Conservation (phyloP, 2,888 invertebrate species). For the Malthinus flaveolus region DNA sequence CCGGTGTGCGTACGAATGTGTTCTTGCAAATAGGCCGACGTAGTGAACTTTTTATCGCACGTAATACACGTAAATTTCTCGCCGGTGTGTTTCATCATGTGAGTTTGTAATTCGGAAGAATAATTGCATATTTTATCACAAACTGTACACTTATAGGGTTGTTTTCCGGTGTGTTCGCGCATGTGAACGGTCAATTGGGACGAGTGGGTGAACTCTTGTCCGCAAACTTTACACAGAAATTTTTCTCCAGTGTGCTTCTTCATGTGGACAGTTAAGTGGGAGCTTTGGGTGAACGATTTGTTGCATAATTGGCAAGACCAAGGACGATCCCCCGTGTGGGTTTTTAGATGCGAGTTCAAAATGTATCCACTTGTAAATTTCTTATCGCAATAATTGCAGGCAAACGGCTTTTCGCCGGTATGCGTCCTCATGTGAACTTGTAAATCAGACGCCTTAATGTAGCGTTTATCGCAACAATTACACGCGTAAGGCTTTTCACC, state of each 20-base stretch:
- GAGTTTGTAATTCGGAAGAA: constrained; percentile 47
- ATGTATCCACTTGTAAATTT: constrained; percentile 66
- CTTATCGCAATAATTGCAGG: constrained; percentile 47
- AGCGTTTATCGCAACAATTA: constrained; percentile 60
- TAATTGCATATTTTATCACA: constrained; percentile 51
- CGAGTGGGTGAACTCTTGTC: constrained; percentile 49
- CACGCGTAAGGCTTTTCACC: constrained; percentile 60
- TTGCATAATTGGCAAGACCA: constrained; percentile 61
- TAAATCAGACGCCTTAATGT: constrained; percentile 58
- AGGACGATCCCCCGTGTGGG: constrained; percentile 65
- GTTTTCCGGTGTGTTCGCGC: constrained; percentile 51
- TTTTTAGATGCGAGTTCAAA: constrained; percentile 62
- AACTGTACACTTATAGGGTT: constrained; percentile 49
- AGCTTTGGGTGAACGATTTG: constrained; percentile 64
- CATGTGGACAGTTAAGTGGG: constrained; percentile 63
- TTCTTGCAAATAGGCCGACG: constrained; percentile 47
- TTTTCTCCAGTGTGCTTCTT: constrained; percentile 58
- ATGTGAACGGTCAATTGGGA: constrained; percentile 52
- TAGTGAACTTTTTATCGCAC: constrained; percentile 51
- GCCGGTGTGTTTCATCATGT: constrained; percentile 50
- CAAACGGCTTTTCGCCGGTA: constrained; percentile 51
- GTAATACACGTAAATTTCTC: constrained; percentile 48
- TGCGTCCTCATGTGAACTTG: constrained; percentile 57
- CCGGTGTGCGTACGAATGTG: constrained; percentile 49
- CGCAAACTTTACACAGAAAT: constrained; percentile 45